Percentiles rank a stretch among this genome's conserved stretches.
Evolutionary conservation across 2,797 vertebrate genomes (phyloP).

Genomic region (Enteromius trimaculatus): DNA sequence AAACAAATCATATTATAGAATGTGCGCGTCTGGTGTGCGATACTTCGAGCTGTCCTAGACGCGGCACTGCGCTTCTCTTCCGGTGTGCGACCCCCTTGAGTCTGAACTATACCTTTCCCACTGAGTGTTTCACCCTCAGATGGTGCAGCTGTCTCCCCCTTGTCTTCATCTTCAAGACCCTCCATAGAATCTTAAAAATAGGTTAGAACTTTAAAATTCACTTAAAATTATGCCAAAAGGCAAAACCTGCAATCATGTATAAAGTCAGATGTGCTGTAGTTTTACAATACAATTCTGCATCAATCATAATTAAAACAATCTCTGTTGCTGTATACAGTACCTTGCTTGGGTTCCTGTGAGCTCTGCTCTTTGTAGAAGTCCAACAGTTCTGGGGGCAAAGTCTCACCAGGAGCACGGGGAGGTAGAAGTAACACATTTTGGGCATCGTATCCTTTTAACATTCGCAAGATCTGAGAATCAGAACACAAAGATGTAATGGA

Average conservation of each 20-base stretch:
- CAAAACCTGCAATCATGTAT: neutral
- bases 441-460: conserved; percentile 78
- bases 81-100: too few relatives aligned
- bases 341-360: conserved; percentile 57
- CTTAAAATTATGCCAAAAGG: neutral
- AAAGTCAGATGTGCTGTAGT: neutral
- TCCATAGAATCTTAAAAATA: conserved; percentile 25
- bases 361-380: conserved; percentile 78
- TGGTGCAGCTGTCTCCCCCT: conserved; percentile 27
- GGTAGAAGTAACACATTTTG: conserved; percentile 82
- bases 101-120: conserved; percentile 19
- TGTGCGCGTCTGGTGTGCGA: too few relatives aligned
- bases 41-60: too few relatives aligned
- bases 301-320: neutral
- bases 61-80: too few relatives aligned
- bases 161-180: conserved; percentile 27
- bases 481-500: neutral
- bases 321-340: conserved; percentile 50
- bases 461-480: conserved; percentile 78
- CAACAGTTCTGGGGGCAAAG: conserved; percentile 82
- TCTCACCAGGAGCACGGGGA: conserved; percentile 78
- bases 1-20: too few relatives aligned
- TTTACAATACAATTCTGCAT: neutral
- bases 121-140: conserved; percentile 21
- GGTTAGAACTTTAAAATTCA: conserved; percentile 32